Evolutionary conservation across 2,797 vertebrate species (phyloP).

Genomic region (Eulemur coronatus): DNA sequence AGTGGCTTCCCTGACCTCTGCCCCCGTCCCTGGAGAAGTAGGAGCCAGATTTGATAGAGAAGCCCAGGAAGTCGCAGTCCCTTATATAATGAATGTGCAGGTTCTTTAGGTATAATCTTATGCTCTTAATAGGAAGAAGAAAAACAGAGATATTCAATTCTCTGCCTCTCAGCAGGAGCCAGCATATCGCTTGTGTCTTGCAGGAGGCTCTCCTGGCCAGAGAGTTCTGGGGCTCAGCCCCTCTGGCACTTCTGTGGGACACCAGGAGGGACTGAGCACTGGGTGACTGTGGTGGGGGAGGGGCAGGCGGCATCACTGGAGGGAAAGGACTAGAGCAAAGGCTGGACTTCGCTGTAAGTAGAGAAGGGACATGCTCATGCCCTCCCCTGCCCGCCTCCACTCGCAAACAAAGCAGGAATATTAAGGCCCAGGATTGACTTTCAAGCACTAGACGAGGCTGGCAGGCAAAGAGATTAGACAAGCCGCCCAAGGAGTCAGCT

Average conservation of each 20-base stretch:
- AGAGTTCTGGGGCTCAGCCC: not conserved
- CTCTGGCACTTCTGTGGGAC: not conserved
- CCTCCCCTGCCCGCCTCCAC: too few species aligned
- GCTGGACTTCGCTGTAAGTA: not conserved
- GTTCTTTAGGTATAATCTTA: not conserved
- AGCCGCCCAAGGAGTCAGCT: not conserved
- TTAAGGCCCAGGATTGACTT: not conserved
- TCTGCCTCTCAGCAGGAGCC: not conserved
- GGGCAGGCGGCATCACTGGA: accelerated
- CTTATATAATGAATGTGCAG: not conserved
- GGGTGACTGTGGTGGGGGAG: accelerated
- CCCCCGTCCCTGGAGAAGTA: not conserved
- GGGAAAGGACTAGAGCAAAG: not conserved
- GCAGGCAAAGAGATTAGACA: not conserved
- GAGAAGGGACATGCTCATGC: not conserved
- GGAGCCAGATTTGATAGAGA: not conserved
- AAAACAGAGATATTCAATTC: not conserved
- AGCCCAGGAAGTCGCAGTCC: not conserved
- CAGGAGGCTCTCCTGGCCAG: not conserved
- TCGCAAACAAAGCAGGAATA: not conserved
- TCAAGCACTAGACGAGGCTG: not conserved
- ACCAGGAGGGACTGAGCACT: not conserved
- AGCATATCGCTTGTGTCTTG: not conserved
- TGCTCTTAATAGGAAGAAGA: not conserved
- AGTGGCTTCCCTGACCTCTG: not conserved